phyloP scores from a whole-genome alignment of 2,113 vertebrate species.

The Xiphophorus couchianus region DNA sequence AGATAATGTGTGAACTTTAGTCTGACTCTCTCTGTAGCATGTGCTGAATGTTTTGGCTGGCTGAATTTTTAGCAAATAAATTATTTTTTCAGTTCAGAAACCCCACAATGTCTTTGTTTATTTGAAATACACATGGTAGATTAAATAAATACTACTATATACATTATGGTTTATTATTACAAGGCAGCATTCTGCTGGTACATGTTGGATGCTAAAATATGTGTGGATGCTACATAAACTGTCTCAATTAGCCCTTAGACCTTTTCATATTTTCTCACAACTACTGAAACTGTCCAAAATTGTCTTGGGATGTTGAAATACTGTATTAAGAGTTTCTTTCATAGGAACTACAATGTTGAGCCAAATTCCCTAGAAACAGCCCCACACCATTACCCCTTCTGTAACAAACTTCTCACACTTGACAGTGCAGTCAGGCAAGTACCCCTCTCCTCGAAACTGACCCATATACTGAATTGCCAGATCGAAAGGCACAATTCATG shows the following conservation, averaged over 20 bases:
- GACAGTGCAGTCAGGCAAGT: neutral
- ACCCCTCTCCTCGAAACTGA: neutral
- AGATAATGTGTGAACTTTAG: constrained; percentile 9
- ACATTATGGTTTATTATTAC: neutral
- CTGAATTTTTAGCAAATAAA: neutral
- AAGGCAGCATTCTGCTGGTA: neutral
- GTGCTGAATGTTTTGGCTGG: neutral
- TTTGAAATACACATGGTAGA: neutral
- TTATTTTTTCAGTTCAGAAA: neutral
- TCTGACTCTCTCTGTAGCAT: neutral
- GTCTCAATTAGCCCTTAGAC: neutral
- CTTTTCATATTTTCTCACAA: too few species aligned
- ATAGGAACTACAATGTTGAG: neutral
- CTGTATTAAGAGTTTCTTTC: neutral
- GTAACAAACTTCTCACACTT: too few species aligned
- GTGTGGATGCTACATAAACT: neutral
- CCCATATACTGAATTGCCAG: neutral
- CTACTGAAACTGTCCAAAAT: neutral
- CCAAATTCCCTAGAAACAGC: neutral
- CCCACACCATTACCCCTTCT: neutral
- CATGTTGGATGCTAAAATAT: neutral
- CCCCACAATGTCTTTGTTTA: neutral
- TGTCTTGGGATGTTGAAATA: neutral
- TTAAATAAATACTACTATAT: too few species aligned
- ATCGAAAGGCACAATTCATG: neutral